phyloP scores from a whole-genome alignment of 2,888 invertebrate genomes.

The Taphrorychus bicolor region DNA sequence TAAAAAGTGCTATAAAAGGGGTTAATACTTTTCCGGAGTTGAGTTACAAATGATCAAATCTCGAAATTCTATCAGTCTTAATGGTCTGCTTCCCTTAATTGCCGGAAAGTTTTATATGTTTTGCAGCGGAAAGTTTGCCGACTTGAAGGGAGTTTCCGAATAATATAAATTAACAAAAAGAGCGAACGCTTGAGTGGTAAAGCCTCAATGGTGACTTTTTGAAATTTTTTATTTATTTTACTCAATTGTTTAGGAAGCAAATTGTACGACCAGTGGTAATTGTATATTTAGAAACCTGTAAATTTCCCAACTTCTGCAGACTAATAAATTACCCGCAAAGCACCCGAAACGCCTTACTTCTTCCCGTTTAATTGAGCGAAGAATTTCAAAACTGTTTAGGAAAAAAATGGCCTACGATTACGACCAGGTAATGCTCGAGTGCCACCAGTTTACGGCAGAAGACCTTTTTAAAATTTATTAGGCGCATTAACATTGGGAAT shows the following conservation, averaged over 20 bases:
- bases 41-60: constrained; percentile 38
- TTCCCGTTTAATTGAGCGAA: neutral
- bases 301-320: neutral
- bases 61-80: constrained; percentile 31
- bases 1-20: constrained; percentile 34
- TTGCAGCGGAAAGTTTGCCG: constrained; percentile 22
- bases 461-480: constrained; percentile 32
- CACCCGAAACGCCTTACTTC: neutral
- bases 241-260: no score
- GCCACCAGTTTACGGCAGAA: constrained; percentile 15
- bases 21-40: constrained; percentile 28
- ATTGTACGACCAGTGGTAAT: no score
- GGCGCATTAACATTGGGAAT: constrained; percentile 32
- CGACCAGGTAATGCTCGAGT: constrained; percentile 11
- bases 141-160: constrained; percentile 22
- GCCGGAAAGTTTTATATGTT: constrained; percentile 31
- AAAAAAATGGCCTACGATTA: constrained; percentile 1
- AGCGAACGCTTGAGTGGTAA: neutral
- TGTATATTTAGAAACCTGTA: neutral
- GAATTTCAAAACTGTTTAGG: neutral
- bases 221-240: no score
- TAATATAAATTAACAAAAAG: constrained; percentile 19
- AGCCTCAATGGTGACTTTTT: no score
- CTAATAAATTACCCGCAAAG: neutral
- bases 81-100: constrained; percentile 22